These are phyloP conservation scores for Drosophila subquinaria DNA, from an alignment of 2,888 invertebrate genomes.

Conservation along the genomic window DNA sequence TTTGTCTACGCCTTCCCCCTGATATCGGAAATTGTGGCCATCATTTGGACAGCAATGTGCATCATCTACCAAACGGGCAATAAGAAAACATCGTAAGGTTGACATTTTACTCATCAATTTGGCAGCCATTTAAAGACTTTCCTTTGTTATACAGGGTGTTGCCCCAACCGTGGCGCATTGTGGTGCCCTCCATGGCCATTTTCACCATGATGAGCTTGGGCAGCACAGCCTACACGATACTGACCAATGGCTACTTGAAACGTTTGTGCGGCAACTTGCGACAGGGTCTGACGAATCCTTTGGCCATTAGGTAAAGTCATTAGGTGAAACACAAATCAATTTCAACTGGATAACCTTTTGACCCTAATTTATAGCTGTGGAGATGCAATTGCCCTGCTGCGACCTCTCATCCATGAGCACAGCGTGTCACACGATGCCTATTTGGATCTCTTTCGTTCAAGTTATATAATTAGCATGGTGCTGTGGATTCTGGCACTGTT, in stretches of 20 bases:
- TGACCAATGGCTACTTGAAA: conserved; percentile 75
- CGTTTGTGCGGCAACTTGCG: conserved; percentile 73
- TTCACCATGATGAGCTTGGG: conserved; percentile 80
- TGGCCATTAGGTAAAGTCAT: conserved; percentile 65
- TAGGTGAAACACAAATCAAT: background rate
- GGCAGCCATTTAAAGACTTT: conserved; percentile 3
- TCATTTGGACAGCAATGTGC: conserved; percentile 84
- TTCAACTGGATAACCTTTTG: background rate
- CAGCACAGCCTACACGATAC: conserved; percentile 70
- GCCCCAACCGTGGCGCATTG: conserved; percentile 84
- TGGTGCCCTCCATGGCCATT: conserved; percentile 80
- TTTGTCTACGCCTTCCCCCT: conserved; percentile 82
- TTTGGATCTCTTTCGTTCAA: conserved; percentile 72
- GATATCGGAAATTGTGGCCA: conserved; percentile 81
- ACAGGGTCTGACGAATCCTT: conserved; percentile 71
- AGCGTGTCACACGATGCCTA: conserved; percentile 73
- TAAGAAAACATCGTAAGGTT: conserved; percentile 79
- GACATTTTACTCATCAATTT: background rate
- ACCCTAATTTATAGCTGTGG: conserved; percentile 66
- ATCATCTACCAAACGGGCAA: conserved; percentile 82
- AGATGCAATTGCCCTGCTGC: conserved; percentile 78
- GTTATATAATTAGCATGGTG: conserved; percentile 73
- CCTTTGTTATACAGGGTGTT: conserved; percentile 69
- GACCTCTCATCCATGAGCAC: conserved; percentile 77
- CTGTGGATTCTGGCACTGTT: conserved; percentile 79